phyloP scores from a whole-genome alignment of 1,140 invertebrate species.

The Stegodyphus mimosarum region DNA sequence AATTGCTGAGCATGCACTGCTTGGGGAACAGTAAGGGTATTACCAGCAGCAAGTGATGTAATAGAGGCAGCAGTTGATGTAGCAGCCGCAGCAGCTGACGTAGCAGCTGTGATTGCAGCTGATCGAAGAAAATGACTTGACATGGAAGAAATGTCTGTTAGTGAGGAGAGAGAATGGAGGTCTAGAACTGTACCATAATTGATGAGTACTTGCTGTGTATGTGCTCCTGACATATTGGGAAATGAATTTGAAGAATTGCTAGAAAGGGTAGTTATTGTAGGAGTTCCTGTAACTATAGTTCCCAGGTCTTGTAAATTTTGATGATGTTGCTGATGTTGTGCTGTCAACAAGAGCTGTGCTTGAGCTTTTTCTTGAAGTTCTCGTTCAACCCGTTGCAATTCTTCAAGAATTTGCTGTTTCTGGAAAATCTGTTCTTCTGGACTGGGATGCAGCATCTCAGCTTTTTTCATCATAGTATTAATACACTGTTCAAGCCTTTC shows the following conservation, averaged over 20 bases:
- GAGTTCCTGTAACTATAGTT: slow-evolving; percentile 31
- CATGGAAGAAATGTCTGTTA: slow-evolving; percentile 39
- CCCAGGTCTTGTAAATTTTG: slow-evolving; percentile 46
- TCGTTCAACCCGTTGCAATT: slow-evolving; percentile 80
- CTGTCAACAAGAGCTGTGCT: slow-evolving; percentile 67
- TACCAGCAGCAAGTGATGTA: neutral
- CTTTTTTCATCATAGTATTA: slow-evolving; percentile 69
- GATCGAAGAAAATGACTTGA: slow-evolving; percentile 6
- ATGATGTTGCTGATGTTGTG: slow-evolving; percentile 57
- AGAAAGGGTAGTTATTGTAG: slow-evolving; percentile 43
- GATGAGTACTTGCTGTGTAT: slow-evolving; percentile 47
- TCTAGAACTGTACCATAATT: slow-evolving; percentile 52
- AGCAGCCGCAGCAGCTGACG: too few species aligned
- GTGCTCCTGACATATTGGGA: slow-evolving; percentile 32
- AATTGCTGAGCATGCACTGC: slow-evolving; percentile 40
- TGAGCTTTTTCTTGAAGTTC: slow-evolving; percentile 78
- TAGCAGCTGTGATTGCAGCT: too few species aligned
- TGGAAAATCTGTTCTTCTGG: slow-evolving; percentile 77
- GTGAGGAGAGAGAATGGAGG: slow-evolving; percentile 36
- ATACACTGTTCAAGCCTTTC: slow-evolving; percentile 69
- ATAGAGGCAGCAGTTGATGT: slow-evolving; percentile 18
- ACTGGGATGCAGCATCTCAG: slow-evolving; percentile 66
- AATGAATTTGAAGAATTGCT: slow-evolving; percentile 44
- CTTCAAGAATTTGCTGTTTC: slow-evolving; percentile 82
- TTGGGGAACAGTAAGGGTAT: slow-evolving; percentile 6